A percentile compares a stretch with the other conserved stretches of the same genome.
Evolutionary conservation across 2,113 vertebrate species (phyloP).

Genomic region (Cyphomyrus plagiostoma): DNA sequence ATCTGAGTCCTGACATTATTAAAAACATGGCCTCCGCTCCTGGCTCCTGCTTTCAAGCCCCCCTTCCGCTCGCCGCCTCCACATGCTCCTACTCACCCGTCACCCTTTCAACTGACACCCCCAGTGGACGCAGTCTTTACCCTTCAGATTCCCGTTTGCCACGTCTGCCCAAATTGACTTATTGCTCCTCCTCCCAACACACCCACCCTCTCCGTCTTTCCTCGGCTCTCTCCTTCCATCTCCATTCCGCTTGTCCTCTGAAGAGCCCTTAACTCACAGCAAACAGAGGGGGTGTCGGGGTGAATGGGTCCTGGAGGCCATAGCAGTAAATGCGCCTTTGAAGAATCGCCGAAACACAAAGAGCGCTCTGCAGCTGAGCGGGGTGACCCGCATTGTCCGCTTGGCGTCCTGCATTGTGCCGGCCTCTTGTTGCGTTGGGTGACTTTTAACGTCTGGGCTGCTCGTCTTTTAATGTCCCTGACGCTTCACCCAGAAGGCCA

Average conservation of each 20-base stretch:
- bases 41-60: constrained; percentile 11
- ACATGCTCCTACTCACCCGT: neutral
- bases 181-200: neutral
- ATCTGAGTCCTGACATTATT: constrained; percentile 21
- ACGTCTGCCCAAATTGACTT: neutral
- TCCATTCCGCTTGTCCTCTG: neutral
- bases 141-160: constrained; percentile 34
- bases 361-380: neutral
- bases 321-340: constrained; percentile 17
- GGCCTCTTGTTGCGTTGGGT: neutral
- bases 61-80: neutral
- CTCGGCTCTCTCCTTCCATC: neutral
- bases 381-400: neutral
- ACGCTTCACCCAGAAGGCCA: neutral
- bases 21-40: constrained; percentile 22
- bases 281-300: neutral
- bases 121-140: constrained; percentile 17
- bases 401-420: neutral
- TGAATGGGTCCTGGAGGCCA: constrained; percentile 28
- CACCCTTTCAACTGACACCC: constrained; percentile 26
- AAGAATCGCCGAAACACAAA: constrained; percentile 14
- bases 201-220: neutral
- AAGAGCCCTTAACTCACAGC: neutral
- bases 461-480: neutral
- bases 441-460: neutral